Base-by-base conservation (phyloP, 2,888 invertebrate species). In the Danaus chrysippus region DNA sequence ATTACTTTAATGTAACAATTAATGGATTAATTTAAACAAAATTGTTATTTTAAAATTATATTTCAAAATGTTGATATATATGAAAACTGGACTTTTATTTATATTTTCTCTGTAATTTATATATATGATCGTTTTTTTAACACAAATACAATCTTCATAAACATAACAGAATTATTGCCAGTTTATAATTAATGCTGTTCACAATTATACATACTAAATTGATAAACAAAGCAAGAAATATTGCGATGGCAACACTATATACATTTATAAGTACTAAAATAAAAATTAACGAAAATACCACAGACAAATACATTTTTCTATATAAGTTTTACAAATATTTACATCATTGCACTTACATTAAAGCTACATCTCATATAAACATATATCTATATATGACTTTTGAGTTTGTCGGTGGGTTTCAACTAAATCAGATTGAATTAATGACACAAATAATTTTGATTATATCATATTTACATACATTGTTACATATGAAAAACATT, bases 321-420 rank as follows among this genome's bases (percentile, higher is more conserved):
- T 42, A 49, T 17, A 63, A 46, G 56, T 62, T 59, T 57, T 57
- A 49, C 44, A 59, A 61, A 53, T 62, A 62, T 56, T 65, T 66
- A 63, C 61, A 63, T 17, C 34, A 66, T 66, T 66, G 66, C 66
- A 66, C 58, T 58, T 49, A 49, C 42, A 56, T 59, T 61, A 66
- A 66, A 61, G 63, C 65, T 66, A 63, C 52, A 57, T 59, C 49
- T 56, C 52, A 56, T 46, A 13, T 54, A 58, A 54, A 62, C 9
- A 54, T 54, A 46, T 11, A 44, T 34, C 44, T 42, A 23, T 54
- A 43, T 59, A 59, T 19, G 52, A 54, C 57, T 60, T 55, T 42
- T 65, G 34, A 58, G 54, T 49, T 56, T 61, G 58, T 66, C 66
- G 64, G 65, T 69, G 68, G 67, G 68, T 52, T 54, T 59, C 57